These are phyloP conservation scores for Brachirus orientalis DNA, from an alignment of 2,113 vertebrate genomes.

Conservation along the genomic window DNA sequence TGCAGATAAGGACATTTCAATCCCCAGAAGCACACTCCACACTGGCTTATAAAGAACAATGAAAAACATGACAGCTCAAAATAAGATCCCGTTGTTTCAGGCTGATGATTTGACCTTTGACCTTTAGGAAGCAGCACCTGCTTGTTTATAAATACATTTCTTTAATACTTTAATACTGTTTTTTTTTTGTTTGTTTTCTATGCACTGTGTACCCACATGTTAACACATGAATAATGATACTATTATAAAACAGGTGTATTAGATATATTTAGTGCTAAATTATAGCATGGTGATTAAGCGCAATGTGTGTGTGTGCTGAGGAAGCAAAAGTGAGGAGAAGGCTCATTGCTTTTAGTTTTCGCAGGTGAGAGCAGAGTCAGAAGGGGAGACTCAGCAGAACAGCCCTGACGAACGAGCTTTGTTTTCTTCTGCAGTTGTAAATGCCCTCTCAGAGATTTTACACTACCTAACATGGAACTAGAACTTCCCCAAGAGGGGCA, in stretches of 20 bases:
- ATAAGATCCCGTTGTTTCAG: no score
- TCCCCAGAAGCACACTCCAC: neutral
- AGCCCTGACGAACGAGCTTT: slow-evolving; percentile 30
- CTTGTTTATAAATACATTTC: no score
- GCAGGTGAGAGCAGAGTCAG: slow-evolving; percentile 39
- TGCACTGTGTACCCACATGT: neutral
- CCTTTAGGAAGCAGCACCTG: no score
- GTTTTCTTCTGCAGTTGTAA: slow-evolving; percentile 57
- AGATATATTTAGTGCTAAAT: neutral
- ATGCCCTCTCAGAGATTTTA: slow-evolving; percentile 62
- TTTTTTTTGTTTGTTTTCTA: neutral
- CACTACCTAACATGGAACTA: neutral
- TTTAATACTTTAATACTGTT: no score
- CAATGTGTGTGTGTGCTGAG: slow-evolving; percentile 20
- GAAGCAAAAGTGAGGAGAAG: neutral
- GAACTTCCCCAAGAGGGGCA: slow-evolving; percentile 12
- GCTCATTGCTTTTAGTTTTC: slow-evolving; percentile 7
- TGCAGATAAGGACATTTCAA: neutral
- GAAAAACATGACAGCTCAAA: neutral
- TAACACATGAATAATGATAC: neutral
- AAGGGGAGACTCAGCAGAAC: slow-evolving; percentile 61
- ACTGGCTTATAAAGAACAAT: neutral
- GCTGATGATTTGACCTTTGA: no score
- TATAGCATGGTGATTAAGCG: slow-evolving; percentile 12
- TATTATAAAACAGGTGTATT: neutral